Evolutionary conservation across 2,888 invertebrate species (phyloP).

Genomic region (Agrotis ipsilon): DNA sequence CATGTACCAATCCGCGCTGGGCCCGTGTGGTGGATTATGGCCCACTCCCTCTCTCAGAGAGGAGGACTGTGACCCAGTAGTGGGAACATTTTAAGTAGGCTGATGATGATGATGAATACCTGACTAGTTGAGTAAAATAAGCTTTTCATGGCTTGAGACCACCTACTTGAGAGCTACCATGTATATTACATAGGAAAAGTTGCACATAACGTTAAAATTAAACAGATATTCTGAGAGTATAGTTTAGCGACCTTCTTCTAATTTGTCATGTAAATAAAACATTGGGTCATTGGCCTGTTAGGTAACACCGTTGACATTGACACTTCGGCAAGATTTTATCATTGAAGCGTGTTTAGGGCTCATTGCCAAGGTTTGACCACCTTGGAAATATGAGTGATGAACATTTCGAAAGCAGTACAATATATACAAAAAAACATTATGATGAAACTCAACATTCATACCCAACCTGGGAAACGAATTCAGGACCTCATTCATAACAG

Average conservation of each 20-base stretch:
- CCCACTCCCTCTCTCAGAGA: too few relatives aligned
- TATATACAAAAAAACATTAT: too few relatives aligned
- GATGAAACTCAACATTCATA: too few relatives aligned
- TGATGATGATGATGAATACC: too few relatives aligned
- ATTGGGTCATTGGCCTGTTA: conserved; percentile 29
- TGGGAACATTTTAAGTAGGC: too few relatives aligned
- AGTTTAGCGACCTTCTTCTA: conserved; percentile 24
- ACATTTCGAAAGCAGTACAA: neutral
- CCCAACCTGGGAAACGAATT: too few relatives aligned
- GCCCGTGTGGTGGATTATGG: too few relatives aligned
- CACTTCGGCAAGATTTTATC: neutral
- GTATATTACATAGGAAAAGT: neutral
- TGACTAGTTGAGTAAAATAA: neutral
- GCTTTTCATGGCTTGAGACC: neutral
- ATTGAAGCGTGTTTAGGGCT: conserved; percentile 10
- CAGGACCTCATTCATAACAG: too few relatives aligned
- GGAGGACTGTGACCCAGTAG: too few relatives aligned
- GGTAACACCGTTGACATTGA: conserved; percentile 35
- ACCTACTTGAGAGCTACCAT: too few relatives aligned
- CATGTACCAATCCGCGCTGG: too few relatives aligned
- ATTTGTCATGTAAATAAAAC: conserved; percentile 32
- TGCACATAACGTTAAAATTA: neutral
- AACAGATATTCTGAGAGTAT: conserved; percentile 1
- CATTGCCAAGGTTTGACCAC: conserved; percentile 1
- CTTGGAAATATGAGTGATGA: neutral